Evolutionary conservation across 2,888 invertebrate species (phyloP), one percentile per base, ranked within the genome.

Genomic region (Lycia hirtaria): DNA sequence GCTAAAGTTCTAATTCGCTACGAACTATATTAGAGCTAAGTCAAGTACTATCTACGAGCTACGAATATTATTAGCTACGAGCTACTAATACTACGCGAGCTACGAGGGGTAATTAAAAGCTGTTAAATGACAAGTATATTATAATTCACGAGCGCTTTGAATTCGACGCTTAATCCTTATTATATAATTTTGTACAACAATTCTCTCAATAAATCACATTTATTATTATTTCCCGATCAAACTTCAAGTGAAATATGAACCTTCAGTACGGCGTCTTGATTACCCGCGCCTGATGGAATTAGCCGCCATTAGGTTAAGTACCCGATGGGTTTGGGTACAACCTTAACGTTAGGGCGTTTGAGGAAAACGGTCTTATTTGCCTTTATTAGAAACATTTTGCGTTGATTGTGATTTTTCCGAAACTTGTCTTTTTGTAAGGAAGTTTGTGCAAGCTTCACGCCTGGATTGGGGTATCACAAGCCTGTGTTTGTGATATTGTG

Each of bases 191-290:
- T 5, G 15, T 26, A 41, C 41, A 32, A 60, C 56, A 63, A 60
- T 63, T 50, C 56, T 55, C 54, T 57, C 62, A 60, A 64, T 65
- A 61, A 53, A 58, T 61, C 60, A 62, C 61, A 58, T 59, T 56
- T 12, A 26, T 15, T 47, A 35, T 57, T 64, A 54, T 28, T 44
- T 62, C 59, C 56, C 57, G 49, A 44, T 50, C 44, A 45, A 56
- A 49, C 30, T 37, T 44, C 30, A 28, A 28, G 44, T 47, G 41
- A 67, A 64, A 48, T 58, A 52, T 49, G 50, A 40, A 44, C 45
- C 26, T 9, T 51, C 33, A 17, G 44, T 26, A 45, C 38, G 14
- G 28, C 40, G 41, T 49, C 53, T 58, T 58, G 52, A 60, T 62
- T 62, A 50, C 60, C 52, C 38, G 40, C 65, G 50, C 35, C 24